Evolutionary conservation across 2,888 invertebrate genomes (phyloP).

Genomic region (Drepanosiphum platanoidis): DNA sequence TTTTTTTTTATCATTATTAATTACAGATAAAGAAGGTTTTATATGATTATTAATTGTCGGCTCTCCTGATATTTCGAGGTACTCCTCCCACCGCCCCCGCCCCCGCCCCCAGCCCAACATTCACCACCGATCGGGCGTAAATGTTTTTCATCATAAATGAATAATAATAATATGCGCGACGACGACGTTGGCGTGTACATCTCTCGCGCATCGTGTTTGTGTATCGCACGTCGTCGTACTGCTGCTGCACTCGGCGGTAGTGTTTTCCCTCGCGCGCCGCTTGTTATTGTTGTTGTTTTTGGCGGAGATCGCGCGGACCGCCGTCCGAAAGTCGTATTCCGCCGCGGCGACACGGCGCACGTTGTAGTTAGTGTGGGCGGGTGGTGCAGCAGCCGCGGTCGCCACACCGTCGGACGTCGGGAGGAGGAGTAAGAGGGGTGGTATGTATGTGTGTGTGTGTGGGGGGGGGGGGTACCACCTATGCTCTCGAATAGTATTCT

Average conservation of each 20-base stretch:
- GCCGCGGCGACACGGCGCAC: not conserved
- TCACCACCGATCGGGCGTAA: not conserved
- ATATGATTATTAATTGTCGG: no score
- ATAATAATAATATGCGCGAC: no score
- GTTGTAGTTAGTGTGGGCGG: no score
- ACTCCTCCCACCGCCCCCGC: not conserved
- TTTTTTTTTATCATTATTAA: no score
- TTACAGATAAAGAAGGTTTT: no score
- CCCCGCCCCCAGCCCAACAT: not conserved
- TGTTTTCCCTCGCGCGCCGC: not conserved
- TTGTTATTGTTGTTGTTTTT: conserved; percentile 30
- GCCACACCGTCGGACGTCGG: no score
- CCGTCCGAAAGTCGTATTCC: not conserved
- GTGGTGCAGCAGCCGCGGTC: not conserved
- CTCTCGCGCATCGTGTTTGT: not conserved
- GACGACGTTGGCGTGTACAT: not conserved
- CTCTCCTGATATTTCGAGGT: no score
- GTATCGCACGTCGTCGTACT: no score
- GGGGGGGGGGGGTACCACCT: not conserved
- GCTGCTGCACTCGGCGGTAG: not conserved
- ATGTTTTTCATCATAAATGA: no score
- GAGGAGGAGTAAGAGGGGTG: no score
- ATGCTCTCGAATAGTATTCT: conserved; percentile 47
- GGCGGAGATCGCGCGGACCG: no score
- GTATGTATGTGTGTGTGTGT: no score